Conservation (phyloP, 2,797 vertebrate genomes). For the Echeneis naucrates region DNA sequence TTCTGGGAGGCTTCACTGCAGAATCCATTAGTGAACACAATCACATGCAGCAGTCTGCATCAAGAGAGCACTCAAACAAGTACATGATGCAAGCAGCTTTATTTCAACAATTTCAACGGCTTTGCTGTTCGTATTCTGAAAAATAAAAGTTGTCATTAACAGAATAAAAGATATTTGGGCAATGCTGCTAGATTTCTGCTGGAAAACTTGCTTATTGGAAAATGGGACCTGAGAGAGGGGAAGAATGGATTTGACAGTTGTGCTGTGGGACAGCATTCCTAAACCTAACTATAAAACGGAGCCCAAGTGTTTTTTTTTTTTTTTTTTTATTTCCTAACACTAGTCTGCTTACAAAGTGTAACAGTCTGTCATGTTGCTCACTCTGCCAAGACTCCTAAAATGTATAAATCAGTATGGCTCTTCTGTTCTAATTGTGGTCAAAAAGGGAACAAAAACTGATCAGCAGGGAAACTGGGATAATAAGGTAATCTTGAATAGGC, state of each 20-base stretch:
- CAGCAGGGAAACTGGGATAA: not conserved
- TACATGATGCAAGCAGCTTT: not conserved
- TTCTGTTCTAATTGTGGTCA: not conserved
- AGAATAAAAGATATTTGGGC: not conserved
- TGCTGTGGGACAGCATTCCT: not conserved
- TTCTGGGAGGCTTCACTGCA: not conserved
- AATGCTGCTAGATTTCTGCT: not conserved
- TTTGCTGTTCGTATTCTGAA: not conserved
- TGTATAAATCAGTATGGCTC: not conserved
- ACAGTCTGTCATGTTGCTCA: too few relatives aligned
- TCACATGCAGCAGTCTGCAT: slow-evolving; percentile 1
- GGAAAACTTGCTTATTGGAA: not conserved
- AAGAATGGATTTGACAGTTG: not conserved
- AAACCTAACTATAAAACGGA: not conserved
- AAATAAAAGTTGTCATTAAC: not conserved
- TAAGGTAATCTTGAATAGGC: not conserved
- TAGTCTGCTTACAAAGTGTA: not conserved
- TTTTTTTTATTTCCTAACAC: not conserved
- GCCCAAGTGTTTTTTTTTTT: not conserved
- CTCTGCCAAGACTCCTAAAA: not conserved
- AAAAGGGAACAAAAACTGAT: not conserved
- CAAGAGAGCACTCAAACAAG: not conserved
- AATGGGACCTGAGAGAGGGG: not conserved
- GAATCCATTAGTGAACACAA: slow-evolving; percentile 35
- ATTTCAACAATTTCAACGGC: not conserved